Percentiles rank a stretch among this genome's conserved stretches.
These are phyloP conservation scores for Micromussa lordhowensis DNA, from an alignment of 92 coral and sea anemone genomes.

Conservation along the genomic window DNA sequence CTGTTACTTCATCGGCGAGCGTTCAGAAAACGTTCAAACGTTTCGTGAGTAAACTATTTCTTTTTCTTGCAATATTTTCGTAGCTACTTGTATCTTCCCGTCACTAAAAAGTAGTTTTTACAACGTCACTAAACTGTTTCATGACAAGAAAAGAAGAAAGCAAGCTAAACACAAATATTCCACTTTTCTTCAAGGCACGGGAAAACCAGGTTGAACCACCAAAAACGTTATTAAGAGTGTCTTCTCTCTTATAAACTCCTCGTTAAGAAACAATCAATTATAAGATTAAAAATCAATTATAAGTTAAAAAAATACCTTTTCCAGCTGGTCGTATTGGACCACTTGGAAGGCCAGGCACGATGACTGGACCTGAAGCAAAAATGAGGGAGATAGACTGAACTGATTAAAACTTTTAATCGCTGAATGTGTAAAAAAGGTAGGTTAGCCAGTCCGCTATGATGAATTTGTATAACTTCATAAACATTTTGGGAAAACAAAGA, in stretches of 20 bases:
- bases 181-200: too few species aligned
- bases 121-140: background rate
- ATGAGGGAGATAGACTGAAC: background rate
- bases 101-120: background rate
- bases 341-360: conserved; percentile 43
- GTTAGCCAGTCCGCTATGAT: too few species aligned
- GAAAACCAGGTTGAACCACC: too few species aligned
- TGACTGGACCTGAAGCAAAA: conserved; percentile 34
- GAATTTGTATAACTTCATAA: background rate
- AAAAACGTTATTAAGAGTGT: background rate
- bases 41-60: background rate
- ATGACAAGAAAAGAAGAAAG: background rate
- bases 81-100: too few species aligned
- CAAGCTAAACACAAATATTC: too few species aligned
- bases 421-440: too few species aligned
- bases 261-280: background rate
- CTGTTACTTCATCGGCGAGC: too few species aligned
- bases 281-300: too few species aligned
- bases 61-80: background rate
- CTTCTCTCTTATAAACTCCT: background rate
- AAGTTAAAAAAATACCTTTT: conserved; percentile 34
- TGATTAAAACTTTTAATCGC: too few species aligned
- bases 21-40: too few species aligned
- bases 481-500: background rate
- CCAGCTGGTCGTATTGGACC: conserved; percentile 54